phyloP scores from a whole-genome alignment of 2,113 vertebrate genomes.

The Pongo pygmaeus region DNA sequence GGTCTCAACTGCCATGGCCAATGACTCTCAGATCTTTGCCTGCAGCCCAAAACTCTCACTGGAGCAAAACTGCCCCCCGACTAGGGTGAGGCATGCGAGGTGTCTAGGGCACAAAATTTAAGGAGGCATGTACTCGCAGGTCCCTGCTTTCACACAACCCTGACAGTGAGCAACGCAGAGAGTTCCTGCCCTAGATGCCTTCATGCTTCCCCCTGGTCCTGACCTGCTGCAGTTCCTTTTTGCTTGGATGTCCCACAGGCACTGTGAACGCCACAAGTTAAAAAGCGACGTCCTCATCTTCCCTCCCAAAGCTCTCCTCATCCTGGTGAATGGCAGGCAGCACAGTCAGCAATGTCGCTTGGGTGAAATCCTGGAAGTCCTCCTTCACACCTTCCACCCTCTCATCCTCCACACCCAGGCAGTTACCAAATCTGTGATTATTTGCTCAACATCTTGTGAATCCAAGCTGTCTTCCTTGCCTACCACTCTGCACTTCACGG shows the following conservation, averaged over 20 bases:
- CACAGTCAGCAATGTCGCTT: not conserved
- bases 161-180: not conserved
- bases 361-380: not conserved
- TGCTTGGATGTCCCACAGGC: not conserved
- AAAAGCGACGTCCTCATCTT: not conserved
- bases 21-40: not conserved
- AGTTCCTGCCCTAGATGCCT: not conserved
- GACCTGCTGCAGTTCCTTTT: not conserved
- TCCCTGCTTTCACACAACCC: not conserved
- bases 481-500: not conserved
- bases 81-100: fast-evolving
- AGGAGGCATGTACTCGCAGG: not conserved
- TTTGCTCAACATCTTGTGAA: not conserved
- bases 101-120: not conserved
- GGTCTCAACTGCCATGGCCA: not conserved
- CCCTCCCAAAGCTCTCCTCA: not conserved
- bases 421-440: not conserved
- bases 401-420: not conserved
- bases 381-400: no score
- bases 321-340: not conserved
- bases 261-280: not conserved
- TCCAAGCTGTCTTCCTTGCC: not conserved
- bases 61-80: not conserved
- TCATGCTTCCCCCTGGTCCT: no score
- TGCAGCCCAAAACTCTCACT: not conserved